phyloP scores from a whole-genome alignment of 2,113 vertebrate species.

The Ibidorhyncha struthersii region DNA sequence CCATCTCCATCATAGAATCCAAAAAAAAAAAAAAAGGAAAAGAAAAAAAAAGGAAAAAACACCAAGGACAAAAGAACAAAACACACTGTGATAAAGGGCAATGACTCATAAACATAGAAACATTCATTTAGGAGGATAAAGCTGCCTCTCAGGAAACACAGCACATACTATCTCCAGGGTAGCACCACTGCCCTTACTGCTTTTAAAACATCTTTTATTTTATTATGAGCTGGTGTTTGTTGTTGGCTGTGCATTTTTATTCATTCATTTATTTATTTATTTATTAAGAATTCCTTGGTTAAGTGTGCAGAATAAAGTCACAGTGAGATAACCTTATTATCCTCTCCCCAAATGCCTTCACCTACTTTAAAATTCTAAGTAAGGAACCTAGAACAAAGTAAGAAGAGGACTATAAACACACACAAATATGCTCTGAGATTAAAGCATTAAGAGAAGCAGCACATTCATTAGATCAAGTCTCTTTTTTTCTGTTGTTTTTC shows the following conservation, averaged over 20 bases:
- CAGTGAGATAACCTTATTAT: background rate
- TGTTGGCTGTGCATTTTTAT: background rate
- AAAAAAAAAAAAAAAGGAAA: fast-evolving
- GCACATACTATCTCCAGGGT: background rate
- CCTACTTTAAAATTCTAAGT: background rate
- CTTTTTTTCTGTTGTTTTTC: background rate
- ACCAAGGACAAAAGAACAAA: background rate
- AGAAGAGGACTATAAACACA: background rate
- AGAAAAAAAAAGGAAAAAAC: too few relatives aligned
- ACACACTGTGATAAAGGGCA: background rate
- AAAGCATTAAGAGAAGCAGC: background rate
- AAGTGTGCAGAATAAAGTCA: background rate
- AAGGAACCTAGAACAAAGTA: background rate
- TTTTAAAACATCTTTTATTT: background rate
- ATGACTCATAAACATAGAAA: background rate
- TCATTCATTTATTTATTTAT: background rate
- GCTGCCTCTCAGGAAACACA: background rate
- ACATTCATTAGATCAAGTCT: background rate
- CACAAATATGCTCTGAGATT: background rate
- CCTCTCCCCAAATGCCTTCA: background rate
- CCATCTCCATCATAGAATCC: background rate
- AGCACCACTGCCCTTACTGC: background rate
- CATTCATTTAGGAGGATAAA: background rate
- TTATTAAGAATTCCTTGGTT: background rate
- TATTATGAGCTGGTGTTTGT: background rate